Base-by-base conservation (phyloP, 2,888 invertebrate genomes). In the Protophormia terraenovae region DNA sequence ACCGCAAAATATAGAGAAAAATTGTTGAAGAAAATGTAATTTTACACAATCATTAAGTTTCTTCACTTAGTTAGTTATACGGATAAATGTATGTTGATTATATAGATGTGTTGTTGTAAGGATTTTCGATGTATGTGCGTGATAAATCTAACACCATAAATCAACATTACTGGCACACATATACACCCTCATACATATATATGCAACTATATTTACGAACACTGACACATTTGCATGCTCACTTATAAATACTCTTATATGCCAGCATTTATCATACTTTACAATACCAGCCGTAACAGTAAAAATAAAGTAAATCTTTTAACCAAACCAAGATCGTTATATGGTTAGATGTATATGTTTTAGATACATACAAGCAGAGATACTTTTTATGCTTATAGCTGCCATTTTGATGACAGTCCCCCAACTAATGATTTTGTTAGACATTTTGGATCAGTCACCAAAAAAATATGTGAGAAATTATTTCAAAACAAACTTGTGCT, bases 111-210 rank as follows among this genome's bases (percentile, higher is more conserved):
- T 35, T 38, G 0, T 8, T 29, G 47, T 19, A 47, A 14, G 14
- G 14, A 53, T 53, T 19, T 47, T 14, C 8, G n/a, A 27, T 58
- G 27, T 19, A 3, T 47, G 71, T 80, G 16, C 53, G 47, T 76
- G 80, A 80, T 72, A 76, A 72, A 67, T 66, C 45, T 67, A 66
- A 66, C n/a, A 76, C 67, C 60, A 77, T 76, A 84, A 80, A 80
- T 84, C 79, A 76, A 47, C 19, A 55, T 45, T 24, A 19, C 12
- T 38, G n/a, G 5, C 35, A 45, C n/a, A 24, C 8, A 53, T 38
- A 19, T 19, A 7, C 10, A 32, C 45, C 2, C 12, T 32, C 2
- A 58, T 16, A 14, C 29, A 24, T 22, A 7, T 0, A 32, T 14
- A 64, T 41, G 24, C 12, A 16, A 3, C 14, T 38, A 4, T 6